phyloP scores from a whole-genome alignment of 2,797 vertebrate genomes.

The Thalassophryne amazonica region DNA sequence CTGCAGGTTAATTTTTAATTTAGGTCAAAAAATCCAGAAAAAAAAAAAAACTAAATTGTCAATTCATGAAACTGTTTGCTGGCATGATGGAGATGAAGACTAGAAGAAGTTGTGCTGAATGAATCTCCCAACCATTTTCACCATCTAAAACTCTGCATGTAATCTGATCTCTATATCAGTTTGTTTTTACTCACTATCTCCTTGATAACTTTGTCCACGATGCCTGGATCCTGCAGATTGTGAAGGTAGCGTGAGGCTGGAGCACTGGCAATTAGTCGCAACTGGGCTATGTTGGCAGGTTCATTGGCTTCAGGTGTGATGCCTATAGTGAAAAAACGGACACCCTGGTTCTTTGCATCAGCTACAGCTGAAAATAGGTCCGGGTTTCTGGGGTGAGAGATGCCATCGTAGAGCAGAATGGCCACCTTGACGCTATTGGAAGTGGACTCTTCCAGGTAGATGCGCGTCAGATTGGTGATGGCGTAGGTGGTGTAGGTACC shows the following conservation, averaged over 20 bases:
- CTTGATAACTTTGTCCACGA: conserved; percentile 81
- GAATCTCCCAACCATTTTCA: not conserved
- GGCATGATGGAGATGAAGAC: too few relatives aligned
- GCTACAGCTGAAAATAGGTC: conserved; percentile 85
- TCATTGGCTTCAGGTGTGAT: conserved; percentile 85
- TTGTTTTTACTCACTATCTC: conserved; percentile 82
- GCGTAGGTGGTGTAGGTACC: conserved; percentile 91
- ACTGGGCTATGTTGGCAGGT: conserved; percentile 76
- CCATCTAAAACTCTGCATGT: not conserved
- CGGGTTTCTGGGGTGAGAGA: conserved; percentile 88
- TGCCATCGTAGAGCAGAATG: conserved; percentile 84
- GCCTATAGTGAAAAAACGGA: conserved; percentile 86
- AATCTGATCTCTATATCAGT: not conserved
- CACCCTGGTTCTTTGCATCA: conserved; percentile 88
- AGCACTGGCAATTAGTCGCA: conserved; percentile 81
- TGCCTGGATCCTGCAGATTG: conserved; percentile 84
- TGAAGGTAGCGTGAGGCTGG: conserved; percentile 84
- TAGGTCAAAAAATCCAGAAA: too few relatives aligned
- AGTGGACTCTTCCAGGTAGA: conserved; percentile 84
- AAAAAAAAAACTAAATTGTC: too few relatives aligned
- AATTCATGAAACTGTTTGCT: too few relatives aligned
- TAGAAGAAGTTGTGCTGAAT: too few relatives aligned
- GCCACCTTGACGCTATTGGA: conserved; percentile 81
- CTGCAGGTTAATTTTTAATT: too few relatives aligned
- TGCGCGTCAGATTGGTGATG: conserved; percentile 88